phyloP scores from a whole-genome alignment of 2,888 invertebrate genomes.

The Plebejus anna region DNA sequence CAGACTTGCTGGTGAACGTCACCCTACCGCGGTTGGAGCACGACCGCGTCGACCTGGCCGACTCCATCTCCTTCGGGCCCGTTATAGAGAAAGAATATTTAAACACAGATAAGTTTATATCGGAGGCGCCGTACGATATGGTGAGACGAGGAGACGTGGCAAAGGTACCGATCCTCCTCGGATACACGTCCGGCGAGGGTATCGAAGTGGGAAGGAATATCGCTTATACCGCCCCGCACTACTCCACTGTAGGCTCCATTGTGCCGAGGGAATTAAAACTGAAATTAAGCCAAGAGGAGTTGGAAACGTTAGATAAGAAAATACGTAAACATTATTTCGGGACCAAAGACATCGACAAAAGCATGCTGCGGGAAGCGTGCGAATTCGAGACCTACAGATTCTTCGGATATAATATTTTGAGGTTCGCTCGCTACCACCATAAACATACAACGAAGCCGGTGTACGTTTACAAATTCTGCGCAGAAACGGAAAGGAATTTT shows the following conservation, averaged over 20 bases:
- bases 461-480: slow-evolving; percentile 61
- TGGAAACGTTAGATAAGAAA: slow-evolving; percentile 49
- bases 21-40: slow-evolving; percentile 54
- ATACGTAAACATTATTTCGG: slow-evolving; percentile 63
- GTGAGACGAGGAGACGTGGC: slow-evolving; percentile 53
- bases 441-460: slow-evolving; percentile 48
- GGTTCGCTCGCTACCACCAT: slow-evolving; percentile 59
- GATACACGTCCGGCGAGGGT: slow-evolving; percentile 69
- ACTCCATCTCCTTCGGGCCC: slow-evolving; percentile 63
- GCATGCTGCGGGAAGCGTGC: slow-evolving; percentile 52
- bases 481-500: slow-evolving; percentile 65
- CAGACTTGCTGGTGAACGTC: slow-evolving; percentile 55
- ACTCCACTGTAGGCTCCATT: slow-evolving; percentile 51
- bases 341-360: slow-evolving; percentile 47
- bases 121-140: slow-evolving; percentile 51
- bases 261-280: slow-evolving; percentile 68
- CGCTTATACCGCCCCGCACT: slow-evolving; percentile 43
- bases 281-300: slow-evolving; percentile 48
- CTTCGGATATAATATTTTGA: slow-evolving; percentile 60
- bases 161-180: slow-evolving; percentile 64
- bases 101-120: slow-evolving; percentile 55
- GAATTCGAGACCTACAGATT: slow-evolving; percentile 59
- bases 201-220: slow-evolving; percentile 64
- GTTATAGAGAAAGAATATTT: slow-evolving; percentile 61
- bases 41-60: slow-evolving; percentile 53